Conservation (phyloP, 2,113 vertebrate genomes). For the Macroglossus sobrinus region DNA sequence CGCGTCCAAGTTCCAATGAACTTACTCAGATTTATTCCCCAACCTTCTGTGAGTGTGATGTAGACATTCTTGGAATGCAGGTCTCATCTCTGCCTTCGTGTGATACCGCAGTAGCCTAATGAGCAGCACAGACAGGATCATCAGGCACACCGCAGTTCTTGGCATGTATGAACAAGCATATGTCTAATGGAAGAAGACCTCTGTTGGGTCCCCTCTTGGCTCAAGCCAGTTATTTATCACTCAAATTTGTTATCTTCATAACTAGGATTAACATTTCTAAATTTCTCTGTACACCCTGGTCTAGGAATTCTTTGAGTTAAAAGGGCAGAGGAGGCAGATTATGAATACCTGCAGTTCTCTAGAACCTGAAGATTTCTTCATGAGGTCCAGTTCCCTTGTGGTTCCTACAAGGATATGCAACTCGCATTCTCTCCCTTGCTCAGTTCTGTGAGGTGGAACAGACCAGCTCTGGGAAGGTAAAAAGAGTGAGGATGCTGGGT, state of each 20-base stretch:
- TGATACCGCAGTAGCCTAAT: neutral
- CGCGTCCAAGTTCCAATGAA: constrained; percentile 13
- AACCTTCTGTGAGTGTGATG: constrained; percentile 45
- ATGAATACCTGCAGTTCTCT: neutral
- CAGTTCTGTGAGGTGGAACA: neutral
- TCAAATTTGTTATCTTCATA: neutral
- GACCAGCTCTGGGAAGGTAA: neutral
- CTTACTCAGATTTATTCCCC: constrained; percentile 6
- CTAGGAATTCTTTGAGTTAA: constrained; percentile 16
- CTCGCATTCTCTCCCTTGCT: neutral
- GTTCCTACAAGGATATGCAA: neutral
- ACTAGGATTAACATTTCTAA: neutral
- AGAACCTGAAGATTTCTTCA: neutral
- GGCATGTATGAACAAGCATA: neutral
- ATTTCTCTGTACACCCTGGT: neutral
- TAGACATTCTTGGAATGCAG: constrained; percentile 31
- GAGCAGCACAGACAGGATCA: neutral
- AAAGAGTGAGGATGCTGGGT: neutral
- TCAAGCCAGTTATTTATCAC: neutral
- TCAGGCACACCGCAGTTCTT: neutral
- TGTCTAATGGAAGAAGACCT: neutral
- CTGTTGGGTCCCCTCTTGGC: neutral
- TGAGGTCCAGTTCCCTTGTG: neutral
- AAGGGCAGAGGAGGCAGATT: neutral
- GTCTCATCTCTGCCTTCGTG: neutral